These are phyloP conservation scores for Xylophagus ater DNA, from an alignment of 2,888 invertebrate species.

Conservation along the genomic window DNA sequence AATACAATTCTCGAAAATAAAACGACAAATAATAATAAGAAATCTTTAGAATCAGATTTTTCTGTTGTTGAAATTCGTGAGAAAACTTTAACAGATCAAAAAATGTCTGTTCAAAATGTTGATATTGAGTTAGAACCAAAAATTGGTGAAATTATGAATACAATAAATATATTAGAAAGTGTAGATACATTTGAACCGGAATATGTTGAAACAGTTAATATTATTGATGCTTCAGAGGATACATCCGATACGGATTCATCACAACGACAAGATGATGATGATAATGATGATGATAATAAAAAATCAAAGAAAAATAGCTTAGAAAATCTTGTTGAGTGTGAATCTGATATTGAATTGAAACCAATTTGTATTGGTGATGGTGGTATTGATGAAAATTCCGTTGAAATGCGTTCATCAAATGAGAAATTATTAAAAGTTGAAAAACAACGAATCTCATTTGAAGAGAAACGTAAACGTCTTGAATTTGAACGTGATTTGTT, in stretches of 20 bases:
- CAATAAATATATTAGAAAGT: slow-evolving; percentile 44
- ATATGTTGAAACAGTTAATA: slow-evolving; percentile 45
- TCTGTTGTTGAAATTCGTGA: slow-evolving; percentile 58
- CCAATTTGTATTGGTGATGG: slow-evolving; percentile 6
- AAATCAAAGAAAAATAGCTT: slow-evolving; percentile 12
- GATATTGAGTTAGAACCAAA: slow-evolving; percentile 23
- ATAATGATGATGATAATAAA: slow-evolving; percentile 22
- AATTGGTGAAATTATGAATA: slow-evolving; percentile 39
- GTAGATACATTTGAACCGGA: slow-evolving; percentile 45
- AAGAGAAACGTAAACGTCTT: slow-evolving; percentile 36
- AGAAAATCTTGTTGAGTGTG: slow-evolving; percentile 14
- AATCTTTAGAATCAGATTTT: slow-evolving; percentile 33
- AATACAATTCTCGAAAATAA: background rate
- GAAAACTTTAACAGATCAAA: slow-evolving; percentile 55
- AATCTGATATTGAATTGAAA: slow-evolving; percentile 20
- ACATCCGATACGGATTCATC: slow-evolving; percentile 39
- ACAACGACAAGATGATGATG: slow-evolving; percentile 26
- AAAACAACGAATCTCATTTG: slow-evolving; percentile 37
- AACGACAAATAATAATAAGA: slow-evolving; percentile 17
- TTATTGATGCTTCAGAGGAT: slow-evolving; percentile 44
- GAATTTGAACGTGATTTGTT: slow-evolving; percentile 36
- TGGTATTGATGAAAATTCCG: too few relatives aligned
- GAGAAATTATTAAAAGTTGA: slow-evolving; percentile 28
- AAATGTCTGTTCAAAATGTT: slow-evolving; percentile 39
- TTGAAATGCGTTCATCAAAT: slow-evolving; percentile 22